Conservation (phyloP, 2,797 vertebrate genomes). For the Leuciscus waleckii region DNA sequence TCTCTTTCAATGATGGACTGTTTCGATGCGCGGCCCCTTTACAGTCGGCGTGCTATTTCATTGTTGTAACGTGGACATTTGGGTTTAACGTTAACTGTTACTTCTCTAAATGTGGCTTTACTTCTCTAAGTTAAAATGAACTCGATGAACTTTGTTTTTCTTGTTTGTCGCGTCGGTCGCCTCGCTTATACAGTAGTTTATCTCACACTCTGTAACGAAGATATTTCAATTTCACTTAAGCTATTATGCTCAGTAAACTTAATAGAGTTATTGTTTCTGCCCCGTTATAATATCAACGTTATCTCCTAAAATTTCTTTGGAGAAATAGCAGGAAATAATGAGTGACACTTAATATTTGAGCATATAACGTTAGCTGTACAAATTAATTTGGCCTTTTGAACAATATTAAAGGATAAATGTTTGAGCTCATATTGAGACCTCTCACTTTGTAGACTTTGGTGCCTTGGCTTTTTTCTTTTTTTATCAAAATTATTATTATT, state of each 20-base stretch:
- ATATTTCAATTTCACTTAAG: background rate
- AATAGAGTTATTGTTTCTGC: background rate
- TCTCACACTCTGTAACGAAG: background rate
- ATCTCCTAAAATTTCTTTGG: background rate
- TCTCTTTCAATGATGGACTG: conserved; percentile 12
- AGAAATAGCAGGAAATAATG: background rate
- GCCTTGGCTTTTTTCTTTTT: background rate
- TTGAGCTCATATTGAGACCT: background rate
- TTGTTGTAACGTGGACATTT: background rate
- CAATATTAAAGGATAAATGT: background rate
- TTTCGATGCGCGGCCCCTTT: background rate
- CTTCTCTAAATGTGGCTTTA: background rate
- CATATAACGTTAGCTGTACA: background rate
- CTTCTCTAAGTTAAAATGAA: background rate
- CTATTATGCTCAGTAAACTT: background rate
- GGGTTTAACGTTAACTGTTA: background rate
- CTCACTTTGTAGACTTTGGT: background rate
- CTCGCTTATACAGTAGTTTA: background rate
- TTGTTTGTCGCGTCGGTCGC: background rate
- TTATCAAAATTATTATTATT: background rate
- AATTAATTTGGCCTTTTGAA: background rate
- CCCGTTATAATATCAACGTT: background rate
- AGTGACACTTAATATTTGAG: background rate
- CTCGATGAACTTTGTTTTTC: background rate
- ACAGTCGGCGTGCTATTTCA: background rate